These are phyloP conservation scores for Gymnothorax javanicus DNA, from an alignment of 2,797 vertebrate species.

Conservation along the genomic window DNA sequence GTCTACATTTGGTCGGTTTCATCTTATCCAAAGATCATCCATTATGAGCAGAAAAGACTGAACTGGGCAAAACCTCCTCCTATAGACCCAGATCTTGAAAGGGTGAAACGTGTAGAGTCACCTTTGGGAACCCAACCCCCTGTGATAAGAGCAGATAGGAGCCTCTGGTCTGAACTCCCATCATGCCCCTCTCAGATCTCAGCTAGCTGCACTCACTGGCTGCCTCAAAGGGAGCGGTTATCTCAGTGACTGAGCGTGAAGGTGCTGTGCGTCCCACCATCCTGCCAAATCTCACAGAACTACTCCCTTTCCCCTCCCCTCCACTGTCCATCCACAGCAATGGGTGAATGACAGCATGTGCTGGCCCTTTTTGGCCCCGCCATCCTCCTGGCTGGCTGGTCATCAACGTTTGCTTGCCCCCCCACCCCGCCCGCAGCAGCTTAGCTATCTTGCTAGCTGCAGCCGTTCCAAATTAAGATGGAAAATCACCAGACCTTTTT, in stretches of 20 bases:
- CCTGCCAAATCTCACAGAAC: not conserved
- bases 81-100: not conserved
- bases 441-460: not conserved
- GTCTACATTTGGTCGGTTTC: not conserved
- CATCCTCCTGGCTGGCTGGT: not conserved
- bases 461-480: not conserved
- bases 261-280: not conserved
- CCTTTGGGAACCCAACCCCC: not conserved
- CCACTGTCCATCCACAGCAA: not conserved
- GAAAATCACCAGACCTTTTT: not conserved
- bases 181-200: slow-evolving; percentile 1
- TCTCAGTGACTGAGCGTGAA: slow-evolving; percentile 14
- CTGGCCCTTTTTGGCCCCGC: not conserved
- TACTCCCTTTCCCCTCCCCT: not conserved
- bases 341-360: not conserved
- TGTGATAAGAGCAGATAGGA: not conserved
- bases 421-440: not conserved
- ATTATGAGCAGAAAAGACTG: not conserved
- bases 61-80: not conserved
- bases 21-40: not conserved
- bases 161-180: not conserved
- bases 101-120: not conserved
- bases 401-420: not conserved
- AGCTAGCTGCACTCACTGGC: not conserved
- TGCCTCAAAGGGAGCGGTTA: slow-evolving; percentile 17